Conservation (phyloP, 2,113 vertebrate species). For the Seriola aureovittata region DNA sequence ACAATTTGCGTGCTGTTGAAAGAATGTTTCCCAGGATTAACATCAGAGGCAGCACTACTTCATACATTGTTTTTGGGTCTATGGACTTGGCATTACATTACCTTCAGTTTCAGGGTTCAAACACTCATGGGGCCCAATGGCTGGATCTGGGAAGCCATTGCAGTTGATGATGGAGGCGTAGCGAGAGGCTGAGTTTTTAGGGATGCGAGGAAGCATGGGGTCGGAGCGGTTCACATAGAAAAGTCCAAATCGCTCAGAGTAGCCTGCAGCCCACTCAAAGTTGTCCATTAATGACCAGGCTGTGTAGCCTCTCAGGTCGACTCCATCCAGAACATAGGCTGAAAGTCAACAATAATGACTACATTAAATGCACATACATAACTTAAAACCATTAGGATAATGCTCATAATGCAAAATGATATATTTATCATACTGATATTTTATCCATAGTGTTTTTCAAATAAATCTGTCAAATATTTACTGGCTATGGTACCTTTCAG, state of each 20-base stretch:
- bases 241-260: constrained; percentile 34
- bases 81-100: neutral
- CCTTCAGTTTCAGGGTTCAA: constrained; percentile 72
- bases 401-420: neutral
- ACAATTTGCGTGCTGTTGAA: neutral
- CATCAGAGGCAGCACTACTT: no score
- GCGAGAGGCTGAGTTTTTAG: constrained; percentile 86
- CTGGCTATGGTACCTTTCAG: constrained; percentile 84
- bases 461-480: neutral
- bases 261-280: constrained; percentile 47
- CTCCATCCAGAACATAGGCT: constrained; percentile 48
- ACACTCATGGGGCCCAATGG: constrained; percentile 84
- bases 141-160: constrained; percentile 91
- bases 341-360: neutral
- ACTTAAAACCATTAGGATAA: no score
- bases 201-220: constrained; percentile 77
- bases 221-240: constrained; percentile 42
- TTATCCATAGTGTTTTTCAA: neutral
- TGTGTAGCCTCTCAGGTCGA: constrained; percentile 45
- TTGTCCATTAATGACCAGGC: constrained; percentile 52
- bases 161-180: constrained; percentile 87
- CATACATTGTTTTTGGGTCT: neutral
- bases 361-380: neutral
- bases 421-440: neutral
- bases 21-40: no score